Base-by-base conservation (phyloP, 1,140 invertebrate species). In the Anadara kagoshimensis region DNA sequence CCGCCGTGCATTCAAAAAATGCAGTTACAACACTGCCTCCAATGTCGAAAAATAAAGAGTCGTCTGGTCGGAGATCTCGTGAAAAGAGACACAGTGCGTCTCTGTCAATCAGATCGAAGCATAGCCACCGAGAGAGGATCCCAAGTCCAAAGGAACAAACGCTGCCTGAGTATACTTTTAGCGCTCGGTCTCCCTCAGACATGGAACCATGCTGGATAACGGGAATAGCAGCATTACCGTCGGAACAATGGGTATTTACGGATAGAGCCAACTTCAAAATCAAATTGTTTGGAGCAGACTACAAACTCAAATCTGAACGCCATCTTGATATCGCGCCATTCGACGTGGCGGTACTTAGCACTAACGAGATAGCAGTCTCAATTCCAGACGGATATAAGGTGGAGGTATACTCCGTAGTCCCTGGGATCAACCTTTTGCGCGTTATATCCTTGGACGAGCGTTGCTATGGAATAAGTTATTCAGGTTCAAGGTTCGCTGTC, bases 261-360 rank as follows among this genome's bases (percentile, higher is more conserved):
- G 73, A 75, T 49, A 75, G 67, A 61, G 65, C 54, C 26, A 75
- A 75, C 47, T 58, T 24, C 8, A 75, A 75, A 69, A 18, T 75
- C 10, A 75, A 75, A 67, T 22, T 70, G 18, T 75, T 47, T 24
- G 57, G 66, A 18, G 22, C 43, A 5, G 24, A 67, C 2, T 70
- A 70, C 53, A 44, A 75, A 18, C 41, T 75, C 0, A 53, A 67
- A 36, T 64, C 56, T 20, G 73, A 75, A 36, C 49, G 59, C 26
- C 24, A 58, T 57, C 18, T 70, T 11, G 56, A 65, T 22, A 26
- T 59, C 8, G 26, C 63, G 7, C 73, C 73, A 7, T 75, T 66
- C 54, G 73, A 75, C 45, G 56, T 70, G 12, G 45, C 68, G 4
- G 14, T 12, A 7, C 29, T 75, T 8, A 49, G 22, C 16, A 11